phyloP scores from a whole-genome alignment of 23 tunicate species.

The Styela clava region DNA sequence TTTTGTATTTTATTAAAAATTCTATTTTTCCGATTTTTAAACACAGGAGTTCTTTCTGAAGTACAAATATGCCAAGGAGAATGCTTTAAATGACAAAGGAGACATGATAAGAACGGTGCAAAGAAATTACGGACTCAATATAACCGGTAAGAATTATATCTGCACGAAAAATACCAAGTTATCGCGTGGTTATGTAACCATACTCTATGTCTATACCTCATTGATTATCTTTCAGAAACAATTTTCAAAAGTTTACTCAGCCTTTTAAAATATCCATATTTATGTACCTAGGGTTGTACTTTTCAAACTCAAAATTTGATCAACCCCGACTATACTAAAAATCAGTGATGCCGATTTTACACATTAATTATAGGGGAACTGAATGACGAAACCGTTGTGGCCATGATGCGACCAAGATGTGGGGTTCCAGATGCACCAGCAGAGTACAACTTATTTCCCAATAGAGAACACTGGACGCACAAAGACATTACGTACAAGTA shows the following conservation, averaged over 20 bases:
- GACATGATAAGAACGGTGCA: slow-evolving; percentile 56
- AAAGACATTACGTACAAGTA: slow-evolving; percentile 82
- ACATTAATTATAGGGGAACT: slow-evolving; percentile 44
- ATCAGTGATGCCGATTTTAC: too few relatives aligned
- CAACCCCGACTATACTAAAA: too few relatives aligned
- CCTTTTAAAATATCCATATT: too few relatives aligned
- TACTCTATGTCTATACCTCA: too few relatives aligned
- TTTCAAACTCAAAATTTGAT: too few relatives aligned
- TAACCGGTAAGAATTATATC: slow-evolving; percentile 50
- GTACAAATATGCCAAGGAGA: slow-evolving; percentile 30
- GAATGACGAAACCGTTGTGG: slow-evolving; percentile 57
- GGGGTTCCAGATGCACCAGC: slow-evolving; percentile 80
- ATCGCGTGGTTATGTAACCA: too few relatives aligned
- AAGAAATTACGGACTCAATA: slow-evolving; percentile 64
- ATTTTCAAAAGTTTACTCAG: too few relatives aligned
- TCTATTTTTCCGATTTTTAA: too few relatives aligned
- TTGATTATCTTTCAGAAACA: too few relatives aligned
- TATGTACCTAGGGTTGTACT: too few relatives aligned
- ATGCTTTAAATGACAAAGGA: not conserved
- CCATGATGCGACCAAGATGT: slow-evolving; percentile 81
- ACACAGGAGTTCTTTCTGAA: slow-evolving; percentile 65
- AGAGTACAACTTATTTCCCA: slow-evolving; percentile 43
- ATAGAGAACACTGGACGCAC: slow-evolving; percentile 40
- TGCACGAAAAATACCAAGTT: too few relatives aligned
- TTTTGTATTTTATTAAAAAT: too few relatives aligned